A percentile compares a stretch with the other conserved stretches of the same genome.
Evolutionary conservation across 2,797 vertebrate species (phyloP).

Genomic region (Aeoliscus strigatus): DNA sequence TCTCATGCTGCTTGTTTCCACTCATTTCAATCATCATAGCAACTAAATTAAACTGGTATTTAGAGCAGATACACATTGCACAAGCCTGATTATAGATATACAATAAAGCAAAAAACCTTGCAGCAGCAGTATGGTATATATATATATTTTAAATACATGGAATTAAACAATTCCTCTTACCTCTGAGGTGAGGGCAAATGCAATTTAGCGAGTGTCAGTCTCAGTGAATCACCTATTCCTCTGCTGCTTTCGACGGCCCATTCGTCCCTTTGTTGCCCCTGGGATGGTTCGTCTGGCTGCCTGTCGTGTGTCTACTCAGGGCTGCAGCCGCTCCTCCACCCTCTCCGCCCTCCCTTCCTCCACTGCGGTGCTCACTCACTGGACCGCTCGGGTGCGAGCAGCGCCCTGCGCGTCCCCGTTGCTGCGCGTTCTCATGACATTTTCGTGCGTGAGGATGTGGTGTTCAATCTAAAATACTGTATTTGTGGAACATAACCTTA

Average conservation of each 20-base stretch:
- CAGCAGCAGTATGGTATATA: background rate
- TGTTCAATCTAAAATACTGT: too few species aligned
- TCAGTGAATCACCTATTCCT: constrained; percentile 39
- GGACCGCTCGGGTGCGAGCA: constrained; percentile 27
- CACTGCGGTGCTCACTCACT: constrained; percentile 60
- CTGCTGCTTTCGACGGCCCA: constrained; percentile 35
- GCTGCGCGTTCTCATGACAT: constrained; percentile 6
- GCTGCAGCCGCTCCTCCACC: constrained; percentile 59
- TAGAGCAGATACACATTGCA: background rate
- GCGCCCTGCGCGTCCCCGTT: constrained; percentile 30
- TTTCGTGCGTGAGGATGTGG: background rate
- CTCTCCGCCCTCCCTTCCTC: constrained; percentile 42
- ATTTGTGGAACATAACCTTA: too few species aligned
- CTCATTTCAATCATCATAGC: constrained; percentile 6
- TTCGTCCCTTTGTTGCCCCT: constrained; percentile 60
- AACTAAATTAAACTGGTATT: constrained; percentile 6
- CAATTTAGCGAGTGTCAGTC: constrained; percentile 15
- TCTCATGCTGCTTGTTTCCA: constrained; percentile 31
- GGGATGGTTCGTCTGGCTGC: constrained; percentile 31
- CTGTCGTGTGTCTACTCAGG: constrained; percentile 30
- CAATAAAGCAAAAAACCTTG: background rate
- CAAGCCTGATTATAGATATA: background rate
- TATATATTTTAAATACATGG: background rate
- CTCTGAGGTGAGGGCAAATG: constrained; percentile 48
- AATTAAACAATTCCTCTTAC: constrained; percentile 44